Evolutionary conservation across 2,113 vertebrate species (phyloP), one percentile per base, ranked within the genome.

Genomic region (Eulemur macaco): DNA sequence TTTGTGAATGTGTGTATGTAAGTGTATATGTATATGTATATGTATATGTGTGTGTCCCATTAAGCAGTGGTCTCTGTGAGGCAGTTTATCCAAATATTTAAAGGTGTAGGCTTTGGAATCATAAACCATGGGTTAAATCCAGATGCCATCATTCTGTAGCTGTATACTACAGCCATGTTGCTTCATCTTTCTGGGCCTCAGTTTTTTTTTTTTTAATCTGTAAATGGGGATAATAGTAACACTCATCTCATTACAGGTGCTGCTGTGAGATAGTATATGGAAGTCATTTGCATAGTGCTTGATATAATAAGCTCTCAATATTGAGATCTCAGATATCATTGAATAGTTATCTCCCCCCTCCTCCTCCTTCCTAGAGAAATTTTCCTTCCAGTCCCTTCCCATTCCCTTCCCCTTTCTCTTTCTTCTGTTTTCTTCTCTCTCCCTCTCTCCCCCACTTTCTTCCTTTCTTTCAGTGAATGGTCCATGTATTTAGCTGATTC

Each of bases 361-460:
- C 58, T 17, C 15, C 15, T 1, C 34, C n/a, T 15, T 93, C 47
- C 56, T 37, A n/a, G 39, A 42, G n/a, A 23, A 8, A 17, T 52
- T 78, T 25, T 25, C 17, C 63, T n/a, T 39, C 12, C 13, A 20
- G 27, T 56, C 14, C 20, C 37, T 52, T 71, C 23, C 52, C 6
- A 50, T 10, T 13, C 0, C 25, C 12, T 3, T 4, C 12, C 25
- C 21, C 1, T 77, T 2, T 2, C 18, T 21, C 11, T 17, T 15
- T 9, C 18, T 14, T 14, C 5, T 12, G 5, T 31, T 21, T 23
- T 12, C 34, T 31, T 42, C 0, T 15, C 27, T 34, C 0, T 27
- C 13, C 27, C 20, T 73, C 25, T 25, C 11, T 64, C 3, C 13
- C 34, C 21, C 1, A 64, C 31, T 1, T 8, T 15, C 8, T 8